These are phyloP conservation scores for Echinarachnius parma DNA, from an alignment of 53 echinoderm and acorn worm genomes.

Conservation along the genomic window DNA sequence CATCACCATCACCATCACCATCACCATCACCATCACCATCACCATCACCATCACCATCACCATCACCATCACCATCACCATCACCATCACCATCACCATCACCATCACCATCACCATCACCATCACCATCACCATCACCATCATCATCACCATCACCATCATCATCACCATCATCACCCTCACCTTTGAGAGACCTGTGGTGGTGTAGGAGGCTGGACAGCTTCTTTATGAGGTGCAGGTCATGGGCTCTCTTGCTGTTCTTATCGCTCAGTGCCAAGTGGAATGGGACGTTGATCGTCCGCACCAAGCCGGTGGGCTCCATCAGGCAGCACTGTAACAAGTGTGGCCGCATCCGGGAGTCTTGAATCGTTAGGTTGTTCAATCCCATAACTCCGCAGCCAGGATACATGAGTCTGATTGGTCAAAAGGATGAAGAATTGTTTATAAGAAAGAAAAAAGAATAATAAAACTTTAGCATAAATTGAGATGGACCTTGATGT, in stretches of 20 bases:
- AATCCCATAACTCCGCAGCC: slow-evolving; percentile 90
- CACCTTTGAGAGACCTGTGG: slow-evolving; percentile 67
- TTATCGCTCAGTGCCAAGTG: slow-evolving; percentile 89
- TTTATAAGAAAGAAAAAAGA: too few species aligned
- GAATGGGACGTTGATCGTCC: slow-evolving; percentile 81
- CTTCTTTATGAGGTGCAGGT: slow-evolving; percentile 87
- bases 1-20: background rate
- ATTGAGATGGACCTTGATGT: too few species aligned
- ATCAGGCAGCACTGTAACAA: slow-evolving; percentile 84
- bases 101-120: background rate
- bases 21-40: background rate
- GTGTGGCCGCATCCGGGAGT: slow-evolving; percentile 65
- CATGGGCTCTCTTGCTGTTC: slow-evolving; percentile 89
- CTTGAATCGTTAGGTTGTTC: slow-evolving; percentile 70
- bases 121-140: background rate
- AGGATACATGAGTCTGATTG: slow-evolving; percentile 92
- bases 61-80: background rate
- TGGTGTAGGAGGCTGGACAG: slow-evolving; percentile 74
- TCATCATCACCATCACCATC: too few species aligned
- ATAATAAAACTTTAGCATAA: too few species aligned
- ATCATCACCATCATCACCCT: background rate
- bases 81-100: slow-evolving; percentile 1
- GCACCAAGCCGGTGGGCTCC: slow-evolving; percentile 70
- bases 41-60: background rate
- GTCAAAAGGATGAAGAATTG: too few species aligned